Base-by-base conservation (phyloP, 2,113 vertebrate species). In the Otocyon megalotis region DNA sequence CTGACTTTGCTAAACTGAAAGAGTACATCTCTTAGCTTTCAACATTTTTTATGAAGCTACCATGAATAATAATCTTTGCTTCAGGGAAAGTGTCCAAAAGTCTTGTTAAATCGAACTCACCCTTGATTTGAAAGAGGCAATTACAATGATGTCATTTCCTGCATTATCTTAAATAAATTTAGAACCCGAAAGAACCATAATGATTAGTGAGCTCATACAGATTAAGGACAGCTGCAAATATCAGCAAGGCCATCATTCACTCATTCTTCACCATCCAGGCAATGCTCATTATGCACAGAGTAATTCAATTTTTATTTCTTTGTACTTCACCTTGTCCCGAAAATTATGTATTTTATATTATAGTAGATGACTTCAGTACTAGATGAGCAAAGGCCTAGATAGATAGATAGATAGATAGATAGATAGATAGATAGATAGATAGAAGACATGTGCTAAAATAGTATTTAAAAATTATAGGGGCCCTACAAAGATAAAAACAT, bases 101-200 rank as follows among this genome's bases (percentile, higher is more conserved):
- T 37, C 19, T 62, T 89, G 79, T 24, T 79, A 90, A 96, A 91
- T 88, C 63, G 81, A 91, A 72, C 24, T 90, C 24, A 82, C 20
- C 19, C n/a, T 62, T 81, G 63, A 94, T 69, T 93, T 60, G 48
- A 93, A 65, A 90, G 24, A 88, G 8, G 14, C 69, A 95, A 84
- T 84, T 90, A 85, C 56, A n/a, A 76, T 95, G 88, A 97, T 93
- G 71, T 88, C 76, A 96, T 93, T 95, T 95, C 69, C 54, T 88
- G 28, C 67, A 88, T 96, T 95, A 88, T 88, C 43, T 88, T 93
- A 62, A 96, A 96, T 93, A 81, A 72, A 84, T 76, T 56, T n/a
- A 83, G 63, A 48, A 60, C 67, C 43, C 67, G 63, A 90, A 92
- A 22, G 60, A 84, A 74, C 24, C 12, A 26, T 58, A 69, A 88